Evolutionary conservation across 2,113 vertebrate species (phyloP).

Genomic region (Octodon degus): DNA sequence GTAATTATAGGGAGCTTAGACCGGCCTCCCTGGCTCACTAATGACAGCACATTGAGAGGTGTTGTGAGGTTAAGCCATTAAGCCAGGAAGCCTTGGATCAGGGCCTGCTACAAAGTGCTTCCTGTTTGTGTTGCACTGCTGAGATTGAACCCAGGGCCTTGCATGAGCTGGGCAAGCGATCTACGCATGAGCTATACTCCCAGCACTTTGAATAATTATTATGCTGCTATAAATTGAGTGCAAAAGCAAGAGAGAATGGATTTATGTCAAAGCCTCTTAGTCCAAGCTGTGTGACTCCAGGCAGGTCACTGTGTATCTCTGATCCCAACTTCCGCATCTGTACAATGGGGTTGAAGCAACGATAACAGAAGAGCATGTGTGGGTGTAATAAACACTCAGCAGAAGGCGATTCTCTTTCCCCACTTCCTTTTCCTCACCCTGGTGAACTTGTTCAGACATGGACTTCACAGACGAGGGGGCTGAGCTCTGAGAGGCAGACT

Average conservation of each 20-base stretch:
- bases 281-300: background rate
- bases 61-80: background rate
- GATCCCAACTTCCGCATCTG: background rate
- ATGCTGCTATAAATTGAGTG: background rate
- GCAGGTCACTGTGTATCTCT: background rate
- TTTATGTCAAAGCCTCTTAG: fast-evolving
- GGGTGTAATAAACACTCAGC: background rate
- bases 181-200: background rate
- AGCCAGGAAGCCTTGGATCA: background rate
- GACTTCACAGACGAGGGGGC: background rate
- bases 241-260: background rate
- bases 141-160: background rate
- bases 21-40: background rate
- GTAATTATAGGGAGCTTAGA: background rate
- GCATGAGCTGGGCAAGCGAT: too few relatives aligned
- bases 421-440: background rate
- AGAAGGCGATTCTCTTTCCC: background rate
- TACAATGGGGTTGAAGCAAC: background rate
- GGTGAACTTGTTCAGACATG: fast-evolving
- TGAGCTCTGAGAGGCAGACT: background rate
- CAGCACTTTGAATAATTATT: background rate
- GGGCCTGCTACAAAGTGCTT: background rate
- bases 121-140: background rate
- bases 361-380: background rate
- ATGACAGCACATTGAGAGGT: background rate